Base-by-base conservation (phyloP, 1,140 invertebrate species). In the Diabrotica virgifera region DNA sequence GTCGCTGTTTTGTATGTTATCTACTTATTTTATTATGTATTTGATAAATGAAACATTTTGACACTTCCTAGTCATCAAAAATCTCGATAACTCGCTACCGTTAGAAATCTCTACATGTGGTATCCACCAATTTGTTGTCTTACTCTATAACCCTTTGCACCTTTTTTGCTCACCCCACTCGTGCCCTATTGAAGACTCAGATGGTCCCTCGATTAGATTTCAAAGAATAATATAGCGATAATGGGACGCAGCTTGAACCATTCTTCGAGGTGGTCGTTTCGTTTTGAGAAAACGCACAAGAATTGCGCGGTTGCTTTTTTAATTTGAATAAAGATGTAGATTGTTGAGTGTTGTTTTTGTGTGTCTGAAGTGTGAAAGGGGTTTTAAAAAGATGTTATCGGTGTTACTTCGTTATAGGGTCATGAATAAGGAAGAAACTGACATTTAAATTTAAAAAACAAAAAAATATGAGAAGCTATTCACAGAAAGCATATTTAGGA, bases 161-260 rank as follows among this genome's bases (percentile, higher is more conserved):
- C 66, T 67, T 70, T 70, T 69, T 71, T 52, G 9, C 51, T 52
- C 55, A 35, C 69, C 65, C 65, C n/a, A 46, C 40, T 65, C 71
- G 59, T 61, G 63, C 63, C 63, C 69, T 69, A 72, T 72, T 70
- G 66, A 71, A 68, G 63, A 55, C 63, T 69, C 71, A 63, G 71
- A 72, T 72, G 68, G 62, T 57, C 70, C 71, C 58, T 67, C 56
- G 71, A 72, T 72, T 72, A 72, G 71, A 72, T 72, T 59, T 56
- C 55, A 56, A 55, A 68, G 71, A 72, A 72, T 72, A 72, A 72
- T 72, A 72, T 71, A 69, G 71, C 70, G 71, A 72, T 72, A 72
- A 72, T 71, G 70, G 70, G 70, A 70, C 69, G 71, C 71, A 72
- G 71, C 71, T 71, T 72, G 71, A 69, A 59, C 57, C 52, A 50